Evolutionary conservation across 2,888 invertebrate species (phyloP), one percentile per base, ranked within the genome.

Genomic region (Netelia melanura): DNA sequence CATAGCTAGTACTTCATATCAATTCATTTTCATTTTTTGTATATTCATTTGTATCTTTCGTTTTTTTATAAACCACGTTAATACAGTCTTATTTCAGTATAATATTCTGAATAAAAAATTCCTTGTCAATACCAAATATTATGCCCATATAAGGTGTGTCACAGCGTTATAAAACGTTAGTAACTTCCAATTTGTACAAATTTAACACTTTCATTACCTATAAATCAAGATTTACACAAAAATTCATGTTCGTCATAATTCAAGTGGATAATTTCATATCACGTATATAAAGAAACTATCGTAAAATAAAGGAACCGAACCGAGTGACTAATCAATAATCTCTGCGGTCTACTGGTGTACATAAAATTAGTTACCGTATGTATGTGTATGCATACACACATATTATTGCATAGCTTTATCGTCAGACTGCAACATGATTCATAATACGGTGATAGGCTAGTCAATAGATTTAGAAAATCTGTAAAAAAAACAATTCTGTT

Each of bases 161-260:
- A 43, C 65, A 21, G 38, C 30, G 25, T 21, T 23, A 21, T 14
- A 9, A 43, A 25, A 43, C 52, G 21, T n/a, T 38, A 56, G n/a
- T 43, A 71, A 85, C 65, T 56, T 80, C 65, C 67, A 70, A 71
- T 82, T 79, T 85, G 61, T 79, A 81, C 81, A 82, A 82, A 82
- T 79, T 75, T 30, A 74, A 58, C 44, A 65, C 61, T 25, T 38
- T 58, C n/a, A 62, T 71, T 70, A 82, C 70, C 44, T 65, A 71
- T 44, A 54, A 78, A 64, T 79, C 75, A 64, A 52, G 58, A 64
- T 70, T 70, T 62, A 76, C 62, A 79, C 14, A 62, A 44, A 58
- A 44, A 1, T 43, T 48, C 14, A 30, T 58, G 23, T 38, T 43
- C 17, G 17, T 61, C 5, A 17, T 43, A 74, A 58, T 10, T 38